These are phyloP conservation scores for Drosophila tripunctata DNA, from an alignment of 2,888 invertebrate species.

Conservation along the genomic window DNA sequence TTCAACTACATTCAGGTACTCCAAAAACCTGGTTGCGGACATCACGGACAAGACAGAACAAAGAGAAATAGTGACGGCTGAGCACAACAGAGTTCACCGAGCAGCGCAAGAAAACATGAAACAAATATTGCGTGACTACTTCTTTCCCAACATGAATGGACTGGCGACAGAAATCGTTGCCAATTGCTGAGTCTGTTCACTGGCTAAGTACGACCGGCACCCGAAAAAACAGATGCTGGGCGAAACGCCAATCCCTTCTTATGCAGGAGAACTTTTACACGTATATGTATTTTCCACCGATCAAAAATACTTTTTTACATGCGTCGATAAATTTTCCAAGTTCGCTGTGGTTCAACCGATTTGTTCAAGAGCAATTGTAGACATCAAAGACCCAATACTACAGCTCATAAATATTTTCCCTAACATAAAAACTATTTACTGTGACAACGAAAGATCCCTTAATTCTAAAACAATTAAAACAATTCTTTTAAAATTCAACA, in stretches of 20 bases:
- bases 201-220: slow-evolving; percentile 1
- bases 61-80: not conserved
- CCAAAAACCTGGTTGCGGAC: not conserved
- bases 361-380: not conserved
- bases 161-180: not conserved
- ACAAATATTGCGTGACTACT: slow-evolving; percentile 2
- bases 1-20: not conserved
- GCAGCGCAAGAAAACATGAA: not conserved
- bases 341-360: slow-evolving; percentile 3
- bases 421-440: no score
- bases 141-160: not conserved
- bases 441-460: slow-evolving; percentile 10
- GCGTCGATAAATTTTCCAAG: slow-evolving; percentile 6
- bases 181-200: slow-evolving; percentile 5
- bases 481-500: not conserved
- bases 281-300: slow-evolving; percentile 2
- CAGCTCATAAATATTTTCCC: slow-evolving; percentile 3
- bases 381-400: not conserved
- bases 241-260: slow-evolving; percentile 7
- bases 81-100: not conserved
- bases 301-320: slow-evolving; percentile 3
- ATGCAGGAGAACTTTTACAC: not conserved
- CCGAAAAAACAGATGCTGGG: not conserved
- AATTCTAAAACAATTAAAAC: slow-evolving; percentile 1
- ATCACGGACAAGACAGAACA: not conserved